Conservation (phyloP, 1,140 invertebrate species). For the Lepidurus apus region DNA sequence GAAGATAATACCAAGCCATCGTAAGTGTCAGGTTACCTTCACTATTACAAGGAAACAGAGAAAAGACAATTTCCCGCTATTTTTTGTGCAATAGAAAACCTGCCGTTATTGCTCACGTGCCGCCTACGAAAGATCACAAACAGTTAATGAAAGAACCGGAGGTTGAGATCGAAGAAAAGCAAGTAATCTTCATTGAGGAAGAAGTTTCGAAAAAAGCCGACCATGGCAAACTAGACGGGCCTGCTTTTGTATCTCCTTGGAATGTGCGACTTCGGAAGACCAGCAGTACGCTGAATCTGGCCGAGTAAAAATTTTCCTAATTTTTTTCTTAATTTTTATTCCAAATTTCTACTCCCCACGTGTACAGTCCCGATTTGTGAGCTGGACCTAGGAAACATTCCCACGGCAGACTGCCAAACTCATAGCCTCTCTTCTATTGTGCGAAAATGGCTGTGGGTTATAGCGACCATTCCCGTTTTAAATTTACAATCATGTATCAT, state of each 20-base stretch:
- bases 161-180: constrained; percentile 37
- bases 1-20: constrained; percentile 55
- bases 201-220: constrained; percentile 46
- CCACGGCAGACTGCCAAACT: not conserved
- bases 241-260: constrained; percentile 68
- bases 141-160: constrained; percentile 35
- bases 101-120: not conserved
- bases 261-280: constrained; percentile 79
- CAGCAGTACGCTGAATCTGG: constrained; percentile 70
- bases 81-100: not conserved
- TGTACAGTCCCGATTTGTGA: not conserved
- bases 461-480: not conserved
- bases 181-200: constrained; percentile 35
- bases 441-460: not conserved
- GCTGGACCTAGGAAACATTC: not conserved
- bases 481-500: not conserved
- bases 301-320: constrained; percentile 51
- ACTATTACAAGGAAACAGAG: constrained; percentile 23
- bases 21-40: constrained; percentile 20
- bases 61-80: not conserved
- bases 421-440: not conserved
- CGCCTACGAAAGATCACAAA: constrained; percentile 24
- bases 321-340: not conserved
- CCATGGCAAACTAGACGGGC: constrained; percentile 55
- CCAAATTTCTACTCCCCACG: not conserved